Conservation (phyloP, 2,113 vertebrate species). For the Otocyon megalotis region DNA sequence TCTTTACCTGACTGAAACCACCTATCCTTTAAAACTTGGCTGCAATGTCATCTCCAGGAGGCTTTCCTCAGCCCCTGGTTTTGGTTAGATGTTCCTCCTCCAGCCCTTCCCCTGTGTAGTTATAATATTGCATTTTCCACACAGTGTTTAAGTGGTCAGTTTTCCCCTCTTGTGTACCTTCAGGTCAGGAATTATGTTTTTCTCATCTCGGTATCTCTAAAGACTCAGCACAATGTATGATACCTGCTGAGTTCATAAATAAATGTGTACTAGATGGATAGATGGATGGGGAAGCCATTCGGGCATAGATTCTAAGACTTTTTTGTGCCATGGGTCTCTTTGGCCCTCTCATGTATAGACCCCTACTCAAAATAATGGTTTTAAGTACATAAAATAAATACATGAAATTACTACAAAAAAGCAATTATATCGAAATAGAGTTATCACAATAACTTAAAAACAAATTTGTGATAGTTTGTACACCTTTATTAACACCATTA, state of each 20-base stretch:
- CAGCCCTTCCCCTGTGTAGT: background rate
- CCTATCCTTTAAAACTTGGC: background rate
- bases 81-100: background rate
- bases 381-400: background rate
- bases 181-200: background rate
- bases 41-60: background rate
- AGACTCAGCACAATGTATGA: background rate
- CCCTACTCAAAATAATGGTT: background rate
- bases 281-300: background rate
- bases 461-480: background rate
- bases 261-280: too few relatives aligned
- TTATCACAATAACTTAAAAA: conserved; percentile 24
- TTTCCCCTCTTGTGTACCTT: background rate
- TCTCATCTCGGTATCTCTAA: background rate
- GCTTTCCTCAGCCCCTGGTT: background rate
- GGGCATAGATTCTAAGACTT: background rate
- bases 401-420: background rate
- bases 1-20: background rate
- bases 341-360: background rate
- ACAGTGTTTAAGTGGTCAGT: background rate
- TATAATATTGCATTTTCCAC: background rate
- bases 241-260: background rate
- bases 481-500: conserved; percentile 25
- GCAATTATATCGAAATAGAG: background rate
- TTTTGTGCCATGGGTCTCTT: background rate